Conservation (phyloP, 2,113 vertebrate species). For the Nannospalax galili region DNA sequence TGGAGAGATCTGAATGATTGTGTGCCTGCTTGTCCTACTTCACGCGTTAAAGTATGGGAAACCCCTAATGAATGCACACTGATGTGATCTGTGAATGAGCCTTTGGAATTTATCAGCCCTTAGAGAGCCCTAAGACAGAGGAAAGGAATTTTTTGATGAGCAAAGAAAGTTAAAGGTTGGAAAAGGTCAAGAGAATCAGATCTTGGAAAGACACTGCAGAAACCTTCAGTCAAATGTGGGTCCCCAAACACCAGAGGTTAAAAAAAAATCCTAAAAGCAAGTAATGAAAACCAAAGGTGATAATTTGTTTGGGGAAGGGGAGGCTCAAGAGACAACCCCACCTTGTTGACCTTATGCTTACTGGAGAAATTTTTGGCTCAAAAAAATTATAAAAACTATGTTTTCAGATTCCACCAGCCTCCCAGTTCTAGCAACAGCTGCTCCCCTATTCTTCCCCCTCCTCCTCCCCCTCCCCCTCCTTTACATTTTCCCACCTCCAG, state of each 20-base stretch:
- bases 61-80: neutral
- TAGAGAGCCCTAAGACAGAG: neutral
- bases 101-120: neutral
- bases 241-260: neutral
- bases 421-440: neutral
- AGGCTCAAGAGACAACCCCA: neutral
- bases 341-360: neutral
- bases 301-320: neutral
- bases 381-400: neutral
- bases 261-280: constrained; percentile 10
- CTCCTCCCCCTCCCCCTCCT: neutral
- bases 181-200: constrained; percentile 36
- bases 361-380: neutral
- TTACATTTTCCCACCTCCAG: neutral
- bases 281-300: neutral
- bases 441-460: too few relatives aligned
- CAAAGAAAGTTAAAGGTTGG: neutral
- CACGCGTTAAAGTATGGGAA: neutral
- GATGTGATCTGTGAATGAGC: neutral
- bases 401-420: neutral
- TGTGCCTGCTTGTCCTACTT: neutral
- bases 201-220: neutral
- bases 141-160: neutral
- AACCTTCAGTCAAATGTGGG: neutral
- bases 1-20: neutral